Evolutionary conservation across 2,888 invertebrate species (phyloP).

Genomic region (Ochlodes sylvanus): DNA sequence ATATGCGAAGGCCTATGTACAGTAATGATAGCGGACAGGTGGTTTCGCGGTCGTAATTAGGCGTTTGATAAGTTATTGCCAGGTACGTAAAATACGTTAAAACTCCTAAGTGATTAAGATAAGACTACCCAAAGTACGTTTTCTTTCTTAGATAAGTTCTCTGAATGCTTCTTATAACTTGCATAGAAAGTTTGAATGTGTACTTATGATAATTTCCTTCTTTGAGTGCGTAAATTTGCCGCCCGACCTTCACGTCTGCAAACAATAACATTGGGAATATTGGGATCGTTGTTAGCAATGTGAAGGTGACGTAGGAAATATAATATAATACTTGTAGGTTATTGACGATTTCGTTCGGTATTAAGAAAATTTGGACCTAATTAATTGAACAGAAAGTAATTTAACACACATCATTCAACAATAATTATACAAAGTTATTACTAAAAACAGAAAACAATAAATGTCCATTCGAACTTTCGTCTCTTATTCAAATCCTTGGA

Average conservation of each 20-base stretch:
- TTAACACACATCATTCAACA: no score
- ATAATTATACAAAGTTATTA: no score
- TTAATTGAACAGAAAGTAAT: no score
- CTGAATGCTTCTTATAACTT: background rate
- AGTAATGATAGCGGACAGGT: slow-evolving; percentile 83
- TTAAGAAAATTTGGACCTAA: no score
- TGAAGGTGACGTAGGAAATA: background rate
- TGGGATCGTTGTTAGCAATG: background rate
- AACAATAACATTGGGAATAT: slow-evolving; percentile 15
- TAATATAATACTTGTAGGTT: no score
- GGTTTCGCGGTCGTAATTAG: slow-evolving; percentile 84
- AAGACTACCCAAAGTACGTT: slow-evolving; percentile 50
- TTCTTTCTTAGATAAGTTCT: slow-evolving; percentile 17
- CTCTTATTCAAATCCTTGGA: no score
- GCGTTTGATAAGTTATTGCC: slow-evolving; percentile 81
- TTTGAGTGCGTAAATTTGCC: slow-evolving; percentile 17
- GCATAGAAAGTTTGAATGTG: slow-evolving; percentile 25
- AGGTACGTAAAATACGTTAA: slow-evolving; percentile 75
- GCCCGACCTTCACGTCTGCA: slow-evolving; percentile 11
- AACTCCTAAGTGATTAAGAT: slow-evolving; percentile 76
- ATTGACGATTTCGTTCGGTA: no score
- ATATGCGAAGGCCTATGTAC: slow-evolving; percentile 85
- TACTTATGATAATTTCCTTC: slow-evolving; percentile 28
- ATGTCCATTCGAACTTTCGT: no score
- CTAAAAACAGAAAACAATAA: no score